These are phyloP conservation scores for Drosophila pandora DNA, from an alignment of 1,140 invertebrate genomes.

Conservation along the genomic window DNA sequence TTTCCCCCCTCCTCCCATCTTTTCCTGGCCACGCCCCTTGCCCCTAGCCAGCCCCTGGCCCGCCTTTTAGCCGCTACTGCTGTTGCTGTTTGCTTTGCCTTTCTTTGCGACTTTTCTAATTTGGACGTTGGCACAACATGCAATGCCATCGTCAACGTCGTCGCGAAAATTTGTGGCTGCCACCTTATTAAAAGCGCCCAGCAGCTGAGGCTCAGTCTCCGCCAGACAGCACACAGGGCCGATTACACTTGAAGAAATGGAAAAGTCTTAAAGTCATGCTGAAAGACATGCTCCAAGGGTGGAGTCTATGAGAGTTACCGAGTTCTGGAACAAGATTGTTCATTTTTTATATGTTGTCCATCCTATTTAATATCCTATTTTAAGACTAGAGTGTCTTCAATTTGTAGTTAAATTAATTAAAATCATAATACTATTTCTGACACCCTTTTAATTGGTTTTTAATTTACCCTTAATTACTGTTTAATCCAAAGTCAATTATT, in stretches of 20 bases:
- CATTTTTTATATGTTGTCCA: no score
- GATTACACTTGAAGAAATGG: constrained; percentile 3
- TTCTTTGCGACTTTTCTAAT: constrained; percentile 81
- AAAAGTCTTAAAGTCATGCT: not conserved
- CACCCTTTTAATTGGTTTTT: not conserved
- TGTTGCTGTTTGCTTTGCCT: constrained; percentile 67
- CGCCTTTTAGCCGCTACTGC: constrained; percentile 24
- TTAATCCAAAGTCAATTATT: not conserved
- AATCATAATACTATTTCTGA: not conserved
- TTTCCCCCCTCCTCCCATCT: not conserved
- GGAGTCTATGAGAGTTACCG: not conserved
- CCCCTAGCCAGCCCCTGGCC: not conserved
- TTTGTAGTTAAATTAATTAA: no score
- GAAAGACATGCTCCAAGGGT: no score
- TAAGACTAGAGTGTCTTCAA: no score
- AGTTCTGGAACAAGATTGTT: no score
- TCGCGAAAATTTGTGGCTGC: constrained; percentile 78
- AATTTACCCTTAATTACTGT: not conserved
- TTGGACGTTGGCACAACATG: constrained; percentile 78
- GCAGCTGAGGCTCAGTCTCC: constrained; percentile 65
- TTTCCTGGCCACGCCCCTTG: constrained; percentile 19
- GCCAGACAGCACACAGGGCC: constrained; percentile 40
- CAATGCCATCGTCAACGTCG: constrained; percentile 66
- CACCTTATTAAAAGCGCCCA: constrained; percentile 79
- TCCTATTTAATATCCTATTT: no score